phyloP scores from a whole-genome alignment of 2,113 vertebrate genomes.

The Chaetops frenatus region DNA sequence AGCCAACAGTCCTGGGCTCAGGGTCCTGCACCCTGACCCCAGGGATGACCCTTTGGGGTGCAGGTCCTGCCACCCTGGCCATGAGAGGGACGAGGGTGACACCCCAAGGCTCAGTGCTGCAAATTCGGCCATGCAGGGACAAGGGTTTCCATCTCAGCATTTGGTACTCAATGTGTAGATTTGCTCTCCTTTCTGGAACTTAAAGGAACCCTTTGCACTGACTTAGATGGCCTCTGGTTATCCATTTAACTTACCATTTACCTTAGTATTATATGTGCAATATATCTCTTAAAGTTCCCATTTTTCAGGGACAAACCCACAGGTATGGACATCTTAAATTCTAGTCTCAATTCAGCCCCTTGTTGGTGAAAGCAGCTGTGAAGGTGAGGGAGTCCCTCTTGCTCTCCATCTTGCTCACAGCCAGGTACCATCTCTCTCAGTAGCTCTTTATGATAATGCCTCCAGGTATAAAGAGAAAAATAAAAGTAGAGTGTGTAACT shows the following conservation, averaged over 20 bases:
- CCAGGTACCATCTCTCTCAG: not conserved
- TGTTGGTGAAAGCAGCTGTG: not conserved
- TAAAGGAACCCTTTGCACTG: not conserved
- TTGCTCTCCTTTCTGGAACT: not conserved
- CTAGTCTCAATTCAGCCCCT: not conserved
- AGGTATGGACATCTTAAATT: not conserved
- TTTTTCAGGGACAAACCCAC: not conserved
- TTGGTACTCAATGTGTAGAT: no score
- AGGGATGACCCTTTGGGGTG: not conserved
- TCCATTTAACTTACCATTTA: not conserved
- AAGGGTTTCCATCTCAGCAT: not conserved
- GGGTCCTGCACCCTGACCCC: not conserved
- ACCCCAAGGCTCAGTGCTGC: not conserved
- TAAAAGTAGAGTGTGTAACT: not conserved
- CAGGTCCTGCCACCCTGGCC: not conserved
- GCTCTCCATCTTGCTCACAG: not conserved
- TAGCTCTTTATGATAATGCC: accelerated
- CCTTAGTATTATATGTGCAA: not conserved
- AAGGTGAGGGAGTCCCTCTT: not conserved
- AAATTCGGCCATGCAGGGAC: not conserved
- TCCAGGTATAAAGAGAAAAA: not conserved
- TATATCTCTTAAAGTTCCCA: not conserved
- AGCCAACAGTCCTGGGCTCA: no score
- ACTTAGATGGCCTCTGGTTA: not conserved
- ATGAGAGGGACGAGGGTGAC: not conserved